These are phyloP conservation scores for Plotosus lineatus DNA, from an alignment of 2,113 vertebrate species.

Conservation along the genomic window DNA sequence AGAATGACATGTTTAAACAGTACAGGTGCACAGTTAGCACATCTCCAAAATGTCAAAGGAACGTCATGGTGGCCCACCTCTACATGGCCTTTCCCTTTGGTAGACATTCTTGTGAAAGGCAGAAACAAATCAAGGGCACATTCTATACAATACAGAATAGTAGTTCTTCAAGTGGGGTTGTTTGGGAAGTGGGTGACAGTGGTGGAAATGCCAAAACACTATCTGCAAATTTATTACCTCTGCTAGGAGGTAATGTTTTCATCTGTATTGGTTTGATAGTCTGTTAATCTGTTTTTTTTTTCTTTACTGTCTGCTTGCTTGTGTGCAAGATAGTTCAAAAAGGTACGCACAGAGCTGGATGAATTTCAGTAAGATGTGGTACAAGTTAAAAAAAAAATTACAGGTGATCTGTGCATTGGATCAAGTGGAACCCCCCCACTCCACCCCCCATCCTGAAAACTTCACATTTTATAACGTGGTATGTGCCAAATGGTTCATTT, in stretches of 20 bases:
- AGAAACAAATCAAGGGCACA: not conserved
- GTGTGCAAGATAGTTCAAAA: no score
- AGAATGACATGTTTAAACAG: constrained; percentile 10
- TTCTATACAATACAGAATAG: not conserved
- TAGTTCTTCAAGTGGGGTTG: not conserved
- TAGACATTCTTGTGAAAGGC: not conserved
- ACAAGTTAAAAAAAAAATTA: no score
- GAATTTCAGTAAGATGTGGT: no score
- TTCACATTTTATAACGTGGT: no score
- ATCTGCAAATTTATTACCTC: not conserved
- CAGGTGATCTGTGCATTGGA: no score
- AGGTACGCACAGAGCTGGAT: no score
- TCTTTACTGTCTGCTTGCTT: no score
- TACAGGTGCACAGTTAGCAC: not conserved
- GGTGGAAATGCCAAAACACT: not conserved
- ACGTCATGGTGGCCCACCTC: not conserved
- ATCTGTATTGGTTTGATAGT: not conserved
- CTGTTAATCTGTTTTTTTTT: no score
- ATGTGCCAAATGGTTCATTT: no score
- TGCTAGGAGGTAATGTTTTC: not conserved
- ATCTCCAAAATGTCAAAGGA: not conserved
- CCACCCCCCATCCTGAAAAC: no score
- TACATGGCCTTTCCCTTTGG: not conserved
- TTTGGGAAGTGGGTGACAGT: not conserved
- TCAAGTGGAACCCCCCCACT: no score